Percentiles rank a stretch among this genome's conserved stretches.
These are phyloP conservation scores for Noctuana brunneofusca DNA, from an alignment of 2,888 invertebrate species.

Conservation along the genomic window DNA sequence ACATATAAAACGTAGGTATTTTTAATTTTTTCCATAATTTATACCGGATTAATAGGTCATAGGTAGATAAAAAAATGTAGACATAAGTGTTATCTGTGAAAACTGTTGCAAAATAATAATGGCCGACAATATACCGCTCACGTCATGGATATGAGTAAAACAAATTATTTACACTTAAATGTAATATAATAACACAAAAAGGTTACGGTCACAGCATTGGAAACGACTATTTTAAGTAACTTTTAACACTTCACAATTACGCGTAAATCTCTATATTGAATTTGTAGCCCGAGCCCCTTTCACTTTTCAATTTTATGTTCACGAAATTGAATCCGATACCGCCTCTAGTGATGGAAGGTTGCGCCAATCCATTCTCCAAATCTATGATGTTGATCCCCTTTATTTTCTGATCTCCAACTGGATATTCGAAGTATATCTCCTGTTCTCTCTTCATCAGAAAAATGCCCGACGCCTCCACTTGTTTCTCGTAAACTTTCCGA, in stretches of 20 bases:
- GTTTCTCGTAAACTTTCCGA: conserved; percentile 58
- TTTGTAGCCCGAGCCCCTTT: conserved; percentile 65
- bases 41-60: too few relatives aligned
- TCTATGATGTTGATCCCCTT: conserved; percentile 74
- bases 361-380: conserved; percentile 63
- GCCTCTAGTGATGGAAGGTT: conserved; percentile 67
- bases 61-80: too few relatives aligned
- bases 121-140: not conserved
- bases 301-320: conserved; percentile 72
- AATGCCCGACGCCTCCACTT: conserved; percentile 48
- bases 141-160: not conserved
- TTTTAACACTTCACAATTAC: conserved; percentile 44
- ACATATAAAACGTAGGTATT: too few relatives aligned
- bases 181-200: not conserved
- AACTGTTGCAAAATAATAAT: too few relatives aligned
- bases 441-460: conserved; percentile 61
- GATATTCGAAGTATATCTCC: conserved; percentile 59
- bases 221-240: not conserved
- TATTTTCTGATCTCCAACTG: conserved; percentile 59
- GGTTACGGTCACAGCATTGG: not conserved
- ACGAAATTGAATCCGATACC: conserved; percentile 69
- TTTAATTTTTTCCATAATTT: too few relatives aligned
- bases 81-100: too few relatives aligned
- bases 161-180: too few relatives aligned
- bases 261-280: conserved; percentile 70